These are phyloP conservation scores for Colletes gigas DNA, from an alignment of 1,140 invertebrate species.

Conservation along the genomic window DNA sequence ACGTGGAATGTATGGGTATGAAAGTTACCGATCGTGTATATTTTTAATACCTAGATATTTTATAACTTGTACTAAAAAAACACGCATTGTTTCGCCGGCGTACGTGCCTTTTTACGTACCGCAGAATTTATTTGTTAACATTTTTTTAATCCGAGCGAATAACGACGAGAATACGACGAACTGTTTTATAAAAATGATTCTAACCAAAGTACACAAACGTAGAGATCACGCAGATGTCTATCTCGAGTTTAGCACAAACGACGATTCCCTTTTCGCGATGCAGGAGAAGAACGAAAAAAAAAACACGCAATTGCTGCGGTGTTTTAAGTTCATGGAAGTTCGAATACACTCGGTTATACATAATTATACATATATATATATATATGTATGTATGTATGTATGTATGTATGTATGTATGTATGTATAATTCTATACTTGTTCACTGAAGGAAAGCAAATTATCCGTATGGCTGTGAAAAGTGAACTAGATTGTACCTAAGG, in stretches of 20 bases:
- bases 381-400: no score
- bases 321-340: constrained; percentile 12
- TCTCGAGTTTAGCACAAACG: constrained; percentile 45
- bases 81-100: constrained; percentile 34
- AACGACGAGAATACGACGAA: constrained; percentile 48
- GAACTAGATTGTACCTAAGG: constrained; percentile 81
- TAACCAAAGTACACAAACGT: constrained; percentile 71
- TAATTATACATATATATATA: constrained; percentile 30
- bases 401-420: constrained; percentile 56
- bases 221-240: constrained; percentile 25
- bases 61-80: constrained; percentile 62
- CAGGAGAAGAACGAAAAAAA: constrained; percentile 4
- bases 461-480: constrained; percentile 82
- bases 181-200: constrained; percentile 70
- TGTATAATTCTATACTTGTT: constrained; percentile 74
- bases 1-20: constrained; percentile 76
- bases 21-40: constrained; percentile 78
- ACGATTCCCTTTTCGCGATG: constrained; percentile 22
- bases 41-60: constrained; percentile 75
- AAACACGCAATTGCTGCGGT: constrained; percentile 2
- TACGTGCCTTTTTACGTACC: constrained; percentile 55
- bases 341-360: constrained; percentile 18
- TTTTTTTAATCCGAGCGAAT: constrained; percentile 61
- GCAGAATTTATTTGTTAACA: constrained; percentile 52
- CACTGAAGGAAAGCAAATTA: constrained; percentile 81